phyloP scores from a whole-genome alignment of 2,797 vertebrate genomes.

The Hippopotamyrus pictus region DNA sequence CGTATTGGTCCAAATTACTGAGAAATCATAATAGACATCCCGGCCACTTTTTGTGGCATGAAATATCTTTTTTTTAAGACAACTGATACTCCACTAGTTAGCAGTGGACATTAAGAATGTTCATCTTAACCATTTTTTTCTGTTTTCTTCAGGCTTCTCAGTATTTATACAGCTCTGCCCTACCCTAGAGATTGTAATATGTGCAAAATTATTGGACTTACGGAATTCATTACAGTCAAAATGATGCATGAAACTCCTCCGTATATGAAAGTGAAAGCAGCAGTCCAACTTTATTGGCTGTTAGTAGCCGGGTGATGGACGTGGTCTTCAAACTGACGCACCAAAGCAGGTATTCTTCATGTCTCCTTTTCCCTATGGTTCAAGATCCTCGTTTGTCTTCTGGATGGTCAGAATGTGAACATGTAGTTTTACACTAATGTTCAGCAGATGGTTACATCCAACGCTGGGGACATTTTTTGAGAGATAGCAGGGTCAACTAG shows the following conservation, averaged over 20 bases:
- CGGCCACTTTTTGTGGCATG: background rate
- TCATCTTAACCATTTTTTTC: background rate
- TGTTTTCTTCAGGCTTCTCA: background rate
- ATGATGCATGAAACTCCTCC: background rate
- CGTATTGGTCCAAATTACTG: background rate
- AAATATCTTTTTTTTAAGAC: constrained; percentile 15
- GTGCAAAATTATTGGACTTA: background rate
- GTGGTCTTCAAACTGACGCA: background rate
- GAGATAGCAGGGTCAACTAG: background rate
- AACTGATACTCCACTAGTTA: background rate
- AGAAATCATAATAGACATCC: background rate
- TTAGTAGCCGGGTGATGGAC: background rate
- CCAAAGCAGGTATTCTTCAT: background rate
- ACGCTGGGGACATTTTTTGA: background rate
- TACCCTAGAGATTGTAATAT: background rate
- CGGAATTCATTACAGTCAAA: background rate
- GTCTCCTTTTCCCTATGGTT: background rate
- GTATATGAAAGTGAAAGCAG: background rate
- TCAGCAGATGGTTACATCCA: background rate
- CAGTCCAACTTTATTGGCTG: background rate
- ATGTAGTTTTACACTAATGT: background rate
- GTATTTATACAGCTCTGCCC: background rate
- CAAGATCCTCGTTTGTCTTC: background rate
- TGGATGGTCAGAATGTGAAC: background rate
- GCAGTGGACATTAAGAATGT: background rate